phyloP scores from a whole-genome alignment of 2,888 invertebrate species.

The Patella ulyssiponensis region DNA sequence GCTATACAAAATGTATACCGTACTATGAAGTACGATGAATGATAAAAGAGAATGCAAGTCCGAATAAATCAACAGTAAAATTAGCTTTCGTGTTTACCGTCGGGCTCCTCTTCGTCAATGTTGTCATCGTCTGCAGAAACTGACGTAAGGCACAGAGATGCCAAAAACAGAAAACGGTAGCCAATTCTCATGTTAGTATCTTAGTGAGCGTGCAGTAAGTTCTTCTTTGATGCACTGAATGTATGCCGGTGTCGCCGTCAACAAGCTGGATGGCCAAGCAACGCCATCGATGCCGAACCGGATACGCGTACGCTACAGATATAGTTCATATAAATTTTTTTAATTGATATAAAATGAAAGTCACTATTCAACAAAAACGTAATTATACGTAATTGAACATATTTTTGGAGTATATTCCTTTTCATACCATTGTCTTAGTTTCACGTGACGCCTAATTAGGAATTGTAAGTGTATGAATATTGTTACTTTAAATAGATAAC shows the following conservation, averaged over 20 bases:
- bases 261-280: not conserved
- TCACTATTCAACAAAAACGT: too few species aligned
- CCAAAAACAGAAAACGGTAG: not conserved
- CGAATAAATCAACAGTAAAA: too few species aligned
- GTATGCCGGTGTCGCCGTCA: not conserved
- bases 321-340: not conserved
- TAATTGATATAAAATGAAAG: not conserved
- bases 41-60: too few species aligned
- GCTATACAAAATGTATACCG: too few species aligned
- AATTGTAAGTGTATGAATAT: not conserved
- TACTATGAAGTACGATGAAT: too few species aligned
- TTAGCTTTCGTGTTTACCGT: not conserved
- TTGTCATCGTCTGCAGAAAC: slow-evolving; percentile 1
- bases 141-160: not conserved
- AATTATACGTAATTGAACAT: too few species aligned
- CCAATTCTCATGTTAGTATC: not conserved
- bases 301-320: not conserved
- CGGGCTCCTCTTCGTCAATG: not conserved
- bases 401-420: too few species aligned
- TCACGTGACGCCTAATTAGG: too few species aligned
- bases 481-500: not conserved
- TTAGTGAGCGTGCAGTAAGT: not conserved
- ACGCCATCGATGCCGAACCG: not conserved
- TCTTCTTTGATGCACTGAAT: not conserved
- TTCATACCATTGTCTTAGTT: too few species aligned